Conservation (phyloP, 2,113 vertebrate genomes). For the Gallinago paraguaiae region DNA sequence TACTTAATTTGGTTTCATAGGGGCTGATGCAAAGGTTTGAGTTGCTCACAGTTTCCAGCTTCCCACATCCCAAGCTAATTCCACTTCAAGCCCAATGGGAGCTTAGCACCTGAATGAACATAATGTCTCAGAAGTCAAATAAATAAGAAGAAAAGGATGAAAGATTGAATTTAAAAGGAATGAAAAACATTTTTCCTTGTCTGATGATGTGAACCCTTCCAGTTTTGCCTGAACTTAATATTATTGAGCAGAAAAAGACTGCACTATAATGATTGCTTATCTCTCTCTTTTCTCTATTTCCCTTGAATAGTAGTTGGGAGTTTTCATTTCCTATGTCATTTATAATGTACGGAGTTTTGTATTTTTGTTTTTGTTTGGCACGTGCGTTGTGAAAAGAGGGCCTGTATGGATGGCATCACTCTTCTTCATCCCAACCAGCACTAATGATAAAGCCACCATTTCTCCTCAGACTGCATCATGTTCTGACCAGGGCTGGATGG, state of each 20-base stretch:
- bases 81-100: conserved; percentile 27
- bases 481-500: neutral
- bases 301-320: conserved; percentile 7
- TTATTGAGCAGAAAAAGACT: conserved; percentile 58
- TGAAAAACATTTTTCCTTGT: conserved; percentile 67
- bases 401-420: neutral
- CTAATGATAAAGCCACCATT: neutral
- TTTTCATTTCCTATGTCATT: conserved; percentile 72
- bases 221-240: conserved; percentile 51
- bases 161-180: conserved; percentile 47
- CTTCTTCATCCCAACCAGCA: neutral
- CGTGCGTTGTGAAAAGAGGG: neutral
- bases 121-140: conserved; percentile 42
- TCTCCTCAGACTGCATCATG: neutral
- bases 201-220: conserved; percentile 23
- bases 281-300: conserved; percentile 53
- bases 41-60: neutral
- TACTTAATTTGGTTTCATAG: conserved; percentile 59
- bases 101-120: conserved; percentile 57
- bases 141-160: conserved; percentile 51
- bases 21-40: neutral
- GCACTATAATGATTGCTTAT: conserved; percentile 56
- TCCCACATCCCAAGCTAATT: conserved; percentile 45
- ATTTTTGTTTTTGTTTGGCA: conserved; percentile 58
- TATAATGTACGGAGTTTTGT: conserved; percentile 55